Evolutionary conservation across 2,797 vertebrate genomes (phyloP).

Genomic region (Nothura maculosa): DNA sequence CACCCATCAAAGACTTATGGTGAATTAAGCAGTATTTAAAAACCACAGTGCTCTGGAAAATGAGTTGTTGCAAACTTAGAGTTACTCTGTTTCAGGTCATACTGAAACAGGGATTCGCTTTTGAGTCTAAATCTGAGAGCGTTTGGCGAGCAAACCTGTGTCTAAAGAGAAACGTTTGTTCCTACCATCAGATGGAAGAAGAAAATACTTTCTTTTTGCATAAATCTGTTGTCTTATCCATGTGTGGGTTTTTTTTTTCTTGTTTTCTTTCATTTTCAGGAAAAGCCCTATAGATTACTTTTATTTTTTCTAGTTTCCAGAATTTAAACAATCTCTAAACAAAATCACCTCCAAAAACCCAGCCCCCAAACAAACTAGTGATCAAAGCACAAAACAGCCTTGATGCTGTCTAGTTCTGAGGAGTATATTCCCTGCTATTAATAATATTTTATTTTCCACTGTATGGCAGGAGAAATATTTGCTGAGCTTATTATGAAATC

Average conservation of each 20-base stretch:
- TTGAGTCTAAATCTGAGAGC: neutral
- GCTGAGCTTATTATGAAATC: slow-evolving; percentile 14
- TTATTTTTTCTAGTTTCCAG: neutral
- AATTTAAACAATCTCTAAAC: neutral
- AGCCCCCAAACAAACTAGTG: slow-evolving; percentile 35
- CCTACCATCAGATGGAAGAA: neutral
- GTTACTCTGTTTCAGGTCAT: neutral
- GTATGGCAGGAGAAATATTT: slow-evolving; percentile 42
- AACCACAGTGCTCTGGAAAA: neutral
- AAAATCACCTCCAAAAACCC: slow-evolving; percentile 26
- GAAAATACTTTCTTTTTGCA: neutral
- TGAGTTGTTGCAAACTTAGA: neutral
- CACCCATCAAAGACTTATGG: neutral
- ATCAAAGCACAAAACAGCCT: slow-evolving; percentile 61
- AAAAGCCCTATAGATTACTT: neutral
- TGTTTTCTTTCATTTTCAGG: neutral
- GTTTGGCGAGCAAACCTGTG: neutral
- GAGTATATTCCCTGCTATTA: slow-evolving; percentile 45
- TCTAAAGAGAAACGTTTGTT: neutral
- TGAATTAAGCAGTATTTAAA: neutral
- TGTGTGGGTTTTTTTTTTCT: neutral
- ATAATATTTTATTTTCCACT: neutral
- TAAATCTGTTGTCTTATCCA: neutral
- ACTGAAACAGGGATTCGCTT: neutral
- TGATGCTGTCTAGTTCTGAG: neutral